These are phyloP conservation scores for Amazona vittata DNA, from an alignment of 2,113 vertebrate species.

Conservation along the genomic window DNA sequence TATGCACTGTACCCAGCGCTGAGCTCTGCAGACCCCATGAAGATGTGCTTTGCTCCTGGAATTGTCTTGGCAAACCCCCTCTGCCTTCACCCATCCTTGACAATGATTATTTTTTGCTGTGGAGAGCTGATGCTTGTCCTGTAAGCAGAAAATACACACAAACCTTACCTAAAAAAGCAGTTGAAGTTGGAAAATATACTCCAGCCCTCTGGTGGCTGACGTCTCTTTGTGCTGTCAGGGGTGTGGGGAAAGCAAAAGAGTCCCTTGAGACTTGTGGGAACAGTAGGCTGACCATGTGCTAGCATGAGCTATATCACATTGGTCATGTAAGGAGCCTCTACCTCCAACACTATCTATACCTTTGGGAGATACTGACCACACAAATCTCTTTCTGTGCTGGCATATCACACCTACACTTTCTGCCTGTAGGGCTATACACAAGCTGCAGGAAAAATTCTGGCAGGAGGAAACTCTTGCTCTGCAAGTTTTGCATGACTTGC, in stretches of 20 bases:
- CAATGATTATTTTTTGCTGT: background rate
- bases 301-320: background rate
- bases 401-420: background rate
- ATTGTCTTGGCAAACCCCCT: background rate
- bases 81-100: background rate
- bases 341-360: background rate
- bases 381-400: background rate
- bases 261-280: background rate
- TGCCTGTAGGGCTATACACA: background rate
- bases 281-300: background rate
- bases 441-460: background rate
- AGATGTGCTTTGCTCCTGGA: background rate
- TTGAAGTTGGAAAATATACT: background rate
- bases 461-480: background rate
- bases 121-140: background rate
- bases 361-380: background rate
- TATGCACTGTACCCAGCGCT: background rate
- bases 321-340: background rate
- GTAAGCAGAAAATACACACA: background rate
- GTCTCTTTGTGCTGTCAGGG: background rate
- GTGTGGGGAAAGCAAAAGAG: background rate
- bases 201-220: background rate
- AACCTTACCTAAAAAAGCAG: background rate
- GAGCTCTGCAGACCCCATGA: background rate
- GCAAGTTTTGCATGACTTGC: background rate